Evolutionary conservation across 2,113 vertebrate species (phyloP).

Genomic region (Dryoscopus gambensis): DNA sequence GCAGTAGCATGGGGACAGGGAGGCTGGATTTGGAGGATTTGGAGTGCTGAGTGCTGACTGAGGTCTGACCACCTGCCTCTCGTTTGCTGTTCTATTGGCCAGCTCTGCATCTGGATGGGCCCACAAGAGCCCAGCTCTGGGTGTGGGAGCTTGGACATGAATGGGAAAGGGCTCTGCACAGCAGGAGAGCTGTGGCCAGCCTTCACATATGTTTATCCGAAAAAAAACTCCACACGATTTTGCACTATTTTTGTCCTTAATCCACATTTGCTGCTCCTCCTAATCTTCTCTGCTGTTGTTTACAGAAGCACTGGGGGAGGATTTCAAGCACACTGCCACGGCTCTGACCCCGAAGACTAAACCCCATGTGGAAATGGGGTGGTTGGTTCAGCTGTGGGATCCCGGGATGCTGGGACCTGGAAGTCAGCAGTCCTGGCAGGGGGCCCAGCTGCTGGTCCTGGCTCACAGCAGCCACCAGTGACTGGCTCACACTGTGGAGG

Average conservation of each 20-base stretch:
- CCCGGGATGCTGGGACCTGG: rapidly evolving
- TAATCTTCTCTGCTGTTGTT: background rate
- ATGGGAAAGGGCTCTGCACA: background rate
- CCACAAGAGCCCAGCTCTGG: background rate
- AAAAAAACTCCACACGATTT: background rate
- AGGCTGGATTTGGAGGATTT: background rate
- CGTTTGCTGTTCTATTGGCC: background rate
- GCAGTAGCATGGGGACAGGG: background rate
- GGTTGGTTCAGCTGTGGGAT: background rate
- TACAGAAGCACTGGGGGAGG: background rate
- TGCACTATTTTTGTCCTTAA: background rate
- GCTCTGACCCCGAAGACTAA: background rate
- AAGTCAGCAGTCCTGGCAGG: rapidly evolving
- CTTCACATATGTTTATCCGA: background rate
- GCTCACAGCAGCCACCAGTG: background rate
- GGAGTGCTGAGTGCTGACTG: background rate
- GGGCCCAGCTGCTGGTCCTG: background rate
- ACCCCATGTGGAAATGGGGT: rapidly evolving
- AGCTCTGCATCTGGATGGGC: background rate
- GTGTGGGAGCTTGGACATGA: rapidly evolving
- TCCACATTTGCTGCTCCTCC: background rate
- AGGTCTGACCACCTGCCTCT: rapidly evolving
- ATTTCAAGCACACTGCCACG: background rate
- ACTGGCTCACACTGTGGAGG: background rate
- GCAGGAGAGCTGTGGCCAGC: background rate